These are phyloP conservation scores for Drosophila percnosoma DNA, from an alignment of 2,888 invertebrate species.

Conservation along the genomic window DNA sequence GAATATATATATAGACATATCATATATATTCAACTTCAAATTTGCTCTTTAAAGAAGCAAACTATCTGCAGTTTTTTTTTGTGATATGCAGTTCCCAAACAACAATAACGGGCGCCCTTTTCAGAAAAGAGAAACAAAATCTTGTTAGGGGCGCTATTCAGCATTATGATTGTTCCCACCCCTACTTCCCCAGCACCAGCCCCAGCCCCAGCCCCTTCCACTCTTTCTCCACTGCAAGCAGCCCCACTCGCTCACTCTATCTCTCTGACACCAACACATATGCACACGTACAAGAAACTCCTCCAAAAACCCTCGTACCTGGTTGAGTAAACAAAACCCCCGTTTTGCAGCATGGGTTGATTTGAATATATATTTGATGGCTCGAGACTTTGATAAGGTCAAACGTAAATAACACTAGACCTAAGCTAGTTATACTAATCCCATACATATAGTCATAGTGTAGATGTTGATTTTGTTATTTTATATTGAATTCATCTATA, in stretches of 20 bases:
- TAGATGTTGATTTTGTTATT: constrained; percentile 35
- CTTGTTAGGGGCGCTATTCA: constrained; percentile 70
- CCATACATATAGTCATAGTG: constrained; percentile 29
- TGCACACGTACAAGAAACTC: constrained; percentile 30
- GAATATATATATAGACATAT: constrained; percentile 20
- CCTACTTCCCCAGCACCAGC: background rate
- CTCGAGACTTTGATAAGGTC: constrained; percentile 51
- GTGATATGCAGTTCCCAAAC: constrained; percentile 23
- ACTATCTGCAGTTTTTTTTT: constrained; percentile 2
- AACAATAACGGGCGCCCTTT: constrained; percentile 63
- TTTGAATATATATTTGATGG: constrained; percentile 22
- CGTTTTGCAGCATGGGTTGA: constrained; percentile 67
- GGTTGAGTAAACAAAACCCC: constrained; percentile 31
- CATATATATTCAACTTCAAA: constrained; percentile 26
- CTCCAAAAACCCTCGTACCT: constrained; percentile 9
- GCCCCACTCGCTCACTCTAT: constrained; percentile 1
- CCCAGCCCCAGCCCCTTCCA: background rate
- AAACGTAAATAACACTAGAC: constrained; percentile 66
- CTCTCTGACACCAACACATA: constrained; percentile 37
- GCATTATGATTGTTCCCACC: constrained; percentile 44
- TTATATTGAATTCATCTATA: constrained; percentile 49
- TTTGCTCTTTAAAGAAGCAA: constrained; percentile 30
- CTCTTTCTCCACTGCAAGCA: constrained; percentile 14
- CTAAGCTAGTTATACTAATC: constrained; percentile 72
- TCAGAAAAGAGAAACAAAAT: constrained; percentile 63